A percentile compares a stretch with the other conserved stretches of the same genome.
These are phyloP conservation scores for Calycopis cecrops DNA, from an alignment of 1,140 invertebrate genomes.

Conservation along the genomic window DNA sequence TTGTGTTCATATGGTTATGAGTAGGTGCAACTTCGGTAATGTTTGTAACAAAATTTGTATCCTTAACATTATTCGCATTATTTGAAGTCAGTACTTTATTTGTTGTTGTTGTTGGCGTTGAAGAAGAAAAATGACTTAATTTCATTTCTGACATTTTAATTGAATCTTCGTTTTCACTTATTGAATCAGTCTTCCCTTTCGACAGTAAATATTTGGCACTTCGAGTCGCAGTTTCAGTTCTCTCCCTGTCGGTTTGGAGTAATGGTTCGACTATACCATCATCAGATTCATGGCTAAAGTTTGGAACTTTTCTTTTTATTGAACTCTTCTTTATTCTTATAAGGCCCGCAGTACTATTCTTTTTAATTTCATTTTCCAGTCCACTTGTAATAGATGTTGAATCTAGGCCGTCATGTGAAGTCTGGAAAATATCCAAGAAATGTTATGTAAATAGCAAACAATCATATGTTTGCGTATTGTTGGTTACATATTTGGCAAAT, in stretches of 20 bases:
- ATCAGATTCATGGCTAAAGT: slow-evolving; percentile 56
- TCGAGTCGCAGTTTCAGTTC: slow-evolving; percentile 40
- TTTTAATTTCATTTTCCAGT: slow-evolving; percentile 61
- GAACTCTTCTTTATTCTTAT: slow-evolving; percentile 61
- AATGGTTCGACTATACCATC: slow-evolving; percentile 66
- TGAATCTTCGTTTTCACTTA: slow-evolving; percentile 30
- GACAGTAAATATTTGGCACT: slow-evolving; percentile 60
- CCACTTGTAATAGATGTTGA: slow-evolving; percentile 57
- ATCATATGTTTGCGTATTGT: too few species aligned
- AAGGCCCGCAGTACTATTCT: slow-evolving; percentile 40
- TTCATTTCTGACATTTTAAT: slow-evolving; percentile 19
- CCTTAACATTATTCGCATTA: slow-evolving; percentile 25
- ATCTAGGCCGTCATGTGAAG: slow-evolving; percentile 60
- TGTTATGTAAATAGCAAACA: too few species aligned
- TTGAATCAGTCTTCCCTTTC: slow-evolving; percentile 57
- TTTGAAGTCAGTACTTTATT: slow-evolving; percentile 18
- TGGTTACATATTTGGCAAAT: too few species aligned
- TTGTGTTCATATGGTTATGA: slow-evolving; percentile 60
- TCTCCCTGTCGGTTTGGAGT: slow-evolving; percentile 54
- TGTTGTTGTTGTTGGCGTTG: slow-evolving; percentile 20
- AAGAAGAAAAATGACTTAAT: slow-evolving; percentile 13
- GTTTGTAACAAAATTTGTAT: slow-evolving; percentile 20
- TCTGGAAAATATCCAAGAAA: slow-evolving; percentile 29
- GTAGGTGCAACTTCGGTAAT: slow-evolving; percentile 28
- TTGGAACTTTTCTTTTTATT: slow-evolving; percentile 62